Evolutionary conservation across 2,888 invertebrate genomes (phyloP), one percentile per base, ranked within the genome.

Genomic region (Apotomis turbidana): DNA sequence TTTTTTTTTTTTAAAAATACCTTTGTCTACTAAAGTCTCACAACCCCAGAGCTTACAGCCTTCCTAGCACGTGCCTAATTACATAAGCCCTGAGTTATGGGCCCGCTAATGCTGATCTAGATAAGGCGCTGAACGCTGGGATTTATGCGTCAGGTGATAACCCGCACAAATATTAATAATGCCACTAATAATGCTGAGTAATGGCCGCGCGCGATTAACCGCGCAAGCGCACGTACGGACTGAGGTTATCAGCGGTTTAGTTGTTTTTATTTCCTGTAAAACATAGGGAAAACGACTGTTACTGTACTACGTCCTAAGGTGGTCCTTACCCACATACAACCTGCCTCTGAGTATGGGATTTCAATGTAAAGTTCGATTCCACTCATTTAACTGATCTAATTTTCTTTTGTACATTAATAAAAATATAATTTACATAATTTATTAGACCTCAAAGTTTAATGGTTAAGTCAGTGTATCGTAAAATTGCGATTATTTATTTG

Each of bases 11-110:
- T 0, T 4, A 41, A 41, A 6, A 41, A 41, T 4, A 41, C 5
- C 41, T 41, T 41, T 41, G 41, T 41, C 6, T 41, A 6, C 1
- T 41, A 3, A 41, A 41, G 5, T 41, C 41, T 41, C 4, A 41
- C 41, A 41, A 41, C 5, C 41, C 41, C 41, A 41, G 41, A 1
- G 44, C 12, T 55, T 15, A 46, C n/a, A 66, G 55, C 55, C 57
- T 66, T 57, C 55, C 55, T 44, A 27, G 46, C 82, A 82, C 82
- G 82, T 82, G 82, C 76, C 78, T 78, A 80, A 81, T 86, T 85
- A 81, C 81, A 79, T 83, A 87, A 87, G 74, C 73, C 59, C 78
- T 82, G 85, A 88, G 84, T 87, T 88, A 89, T 84, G 77, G 83
- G 75, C 78, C 76, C 75, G 78, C 80, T 85, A 87, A 87, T 85